Percentiles rank a stretch among this genome's conserved stretches.
phyloP scores from a whole-genome alignment of 2,113 vertebrate species.

The Paracanthobrama guichenoti region DNA sequence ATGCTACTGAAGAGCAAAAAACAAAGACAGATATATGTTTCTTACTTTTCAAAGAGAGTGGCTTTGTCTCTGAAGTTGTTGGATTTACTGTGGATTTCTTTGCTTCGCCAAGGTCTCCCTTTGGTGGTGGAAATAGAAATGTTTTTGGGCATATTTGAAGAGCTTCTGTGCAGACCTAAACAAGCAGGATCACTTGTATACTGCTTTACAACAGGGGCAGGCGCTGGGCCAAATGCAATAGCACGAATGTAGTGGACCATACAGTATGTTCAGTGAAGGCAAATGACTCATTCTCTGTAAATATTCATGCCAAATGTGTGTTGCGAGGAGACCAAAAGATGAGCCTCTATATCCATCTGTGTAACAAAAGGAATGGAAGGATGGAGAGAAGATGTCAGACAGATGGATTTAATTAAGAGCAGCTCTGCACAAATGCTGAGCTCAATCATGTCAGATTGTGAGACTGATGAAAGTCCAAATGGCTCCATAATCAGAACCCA shows the following conservation, averaged over 20 bases:
- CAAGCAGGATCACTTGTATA: neutral
- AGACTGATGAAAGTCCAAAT: slow-evolving; percentile 19
- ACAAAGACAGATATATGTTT: neutral
- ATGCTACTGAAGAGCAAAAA: slow-evolving; percentile 6
- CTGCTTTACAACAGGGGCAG: neutral
- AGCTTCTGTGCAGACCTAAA: neutral
- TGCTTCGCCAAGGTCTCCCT: neutral
- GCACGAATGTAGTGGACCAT: neutral
- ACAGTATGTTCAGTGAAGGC: neutral
- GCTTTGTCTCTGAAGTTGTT: neutral
- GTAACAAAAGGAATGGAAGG: slow-evolving; percentile 13
- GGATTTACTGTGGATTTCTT: neutral
- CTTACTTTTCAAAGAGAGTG: neutral
- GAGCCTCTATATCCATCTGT: slow-evolving; percentile 23
- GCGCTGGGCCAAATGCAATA: neutral
- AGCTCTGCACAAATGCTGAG: neutral
- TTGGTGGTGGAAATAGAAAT: neutral
- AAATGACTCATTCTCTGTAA: slow-evolving; percentile 14
- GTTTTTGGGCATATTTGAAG: slow-evolving; percentile 2
- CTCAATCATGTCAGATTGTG: slow-evolving; percentile 33
- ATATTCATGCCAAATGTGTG: slow-evolving; percentile 11
- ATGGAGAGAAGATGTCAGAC: slow-evolving; percentile 7
- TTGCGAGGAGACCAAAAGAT: neutral
- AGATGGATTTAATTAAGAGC: slow-evolving; percentile 36
- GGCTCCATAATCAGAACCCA: slow-evolving; percentile 3